Percentiles rank a stretch among this genome's conserved stretches.
Evolutionary conservation across 2,797 vertebrate genomes (phyloP).

Genomic region (Acipenser transmontanus): DNA sequence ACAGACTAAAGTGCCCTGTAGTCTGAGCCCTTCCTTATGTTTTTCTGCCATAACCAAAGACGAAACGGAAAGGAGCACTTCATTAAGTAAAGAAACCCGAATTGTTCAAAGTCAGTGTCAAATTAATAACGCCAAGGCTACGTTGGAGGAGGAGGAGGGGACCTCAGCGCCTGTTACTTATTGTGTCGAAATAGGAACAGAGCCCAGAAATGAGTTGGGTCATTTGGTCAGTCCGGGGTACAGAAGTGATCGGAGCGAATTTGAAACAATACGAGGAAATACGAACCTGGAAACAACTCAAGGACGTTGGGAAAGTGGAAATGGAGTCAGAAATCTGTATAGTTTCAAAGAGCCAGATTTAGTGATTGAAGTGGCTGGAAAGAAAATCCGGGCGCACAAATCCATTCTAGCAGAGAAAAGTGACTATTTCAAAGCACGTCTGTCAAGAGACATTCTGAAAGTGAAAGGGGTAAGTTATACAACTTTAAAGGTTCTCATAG

Average conservation of each 20-base stretch:
- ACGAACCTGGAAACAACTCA: constrained; percentile 25
- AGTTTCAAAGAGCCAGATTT: constrained; percentile 69
- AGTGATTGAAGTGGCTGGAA: constrained; percentile 86
- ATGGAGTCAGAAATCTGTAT: constrained; percentile 25
- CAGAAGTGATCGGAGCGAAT: constrained; percentile 12
- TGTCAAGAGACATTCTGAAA: constrained; percentile 84
- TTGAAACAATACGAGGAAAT: constrained; percentile 19
- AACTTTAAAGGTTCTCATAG: constrained; percentile 78
- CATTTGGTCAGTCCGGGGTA: constrained; percentile 20
- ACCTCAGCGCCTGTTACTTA: constrained; percentile 27
- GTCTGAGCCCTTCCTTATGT: constrained; percentile 54
- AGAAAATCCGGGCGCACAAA: constrained; percentile 83
- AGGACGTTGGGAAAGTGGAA: constrained; percentile 28
- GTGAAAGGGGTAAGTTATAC: constrained; percentile 84
- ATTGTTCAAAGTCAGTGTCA: constrained; percentile 60
- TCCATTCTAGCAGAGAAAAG: constrained; percentile 85
- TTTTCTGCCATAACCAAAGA: constrained; percentile 37
- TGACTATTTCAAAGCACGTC: constrained; percentile 91
- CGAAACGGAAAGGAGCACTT: constrained; percentile 29
- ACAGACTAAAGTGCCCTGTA: constrained; percentile 52
- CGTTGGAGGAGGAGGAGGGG: constrained; percentile 38
- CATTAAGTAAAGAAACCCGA: constrained; percentile 24
- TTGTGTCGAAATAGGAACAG: constrained; percentile 27
- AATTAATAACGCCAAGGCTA: constrained; percentile 42
- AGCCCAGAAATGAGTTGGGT: constrained; percentile 24